Conservation (phyloP, 2,888 invertebrate genomes). For the Nowickia ferox region DNA sequence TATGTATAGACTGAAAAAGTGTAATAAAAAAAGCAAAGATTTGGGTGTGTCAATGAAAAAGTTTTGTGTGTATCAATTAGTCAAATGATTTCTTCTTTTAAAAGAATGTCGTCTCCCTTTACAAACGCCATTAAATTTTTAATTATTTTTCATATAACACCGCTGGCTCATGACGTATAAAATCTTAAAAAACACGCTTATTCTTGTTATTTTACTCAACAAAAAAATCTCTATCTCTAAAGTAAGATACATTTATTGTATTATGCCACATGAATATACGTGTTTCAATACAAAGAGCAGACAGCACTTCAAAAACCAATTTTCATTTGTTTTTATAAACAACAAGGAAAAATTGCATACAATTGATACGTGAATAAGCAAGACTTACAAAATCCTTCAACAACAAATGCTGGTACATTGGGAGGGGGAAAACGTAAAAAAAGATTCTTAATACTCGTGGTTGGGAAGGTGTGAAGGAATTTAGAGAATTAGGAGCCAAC, state of each 20-base stretch:
- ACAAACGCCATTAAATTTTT: too few species aligned
- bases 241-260: slow-evolving; percentile 36
- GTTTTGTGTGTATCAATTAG: too few species aligned
- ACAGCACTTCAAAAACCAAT: slow-evolving; percentile 63
- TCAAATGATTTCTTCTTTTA: too few species aligned
- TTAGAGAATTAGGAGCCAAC: slow-evolving; percentile 45
- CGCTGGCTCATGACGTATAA: too few species aligned
- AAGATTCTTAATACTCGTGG: slow-evolving; percentile 32
- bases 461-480: slow-evolving; percentile 61
- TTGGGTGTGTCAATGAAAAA: too few species aligned
- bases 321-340: slow-evolving; percentile 56
- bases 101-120: too few species aligned
- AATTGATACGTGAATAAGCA: slow-evolving; percentile 45
- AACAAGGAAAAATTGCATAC: slow-evolving; percentile 33
- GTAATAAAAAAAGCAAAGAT: too few species aligned
- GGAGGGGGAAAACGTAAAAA: neutral
- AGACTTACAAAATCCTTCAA: neutral
- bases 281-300: slow-evolving; percentile 37
- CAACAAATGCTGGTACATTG: neutral
- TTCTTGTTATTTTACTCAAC: too few species aligned
- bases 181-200: too few species aligned
- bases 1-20: too few species aligned
- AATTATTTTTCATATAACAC: too few species aligned
- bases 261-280: slow-evolving; percentile 42
- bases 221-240: slow-evolving; percentile 17